Conservation (phyloP, 2,888 invertebrate genomes). For the Allolobophora icterica region DNA sequence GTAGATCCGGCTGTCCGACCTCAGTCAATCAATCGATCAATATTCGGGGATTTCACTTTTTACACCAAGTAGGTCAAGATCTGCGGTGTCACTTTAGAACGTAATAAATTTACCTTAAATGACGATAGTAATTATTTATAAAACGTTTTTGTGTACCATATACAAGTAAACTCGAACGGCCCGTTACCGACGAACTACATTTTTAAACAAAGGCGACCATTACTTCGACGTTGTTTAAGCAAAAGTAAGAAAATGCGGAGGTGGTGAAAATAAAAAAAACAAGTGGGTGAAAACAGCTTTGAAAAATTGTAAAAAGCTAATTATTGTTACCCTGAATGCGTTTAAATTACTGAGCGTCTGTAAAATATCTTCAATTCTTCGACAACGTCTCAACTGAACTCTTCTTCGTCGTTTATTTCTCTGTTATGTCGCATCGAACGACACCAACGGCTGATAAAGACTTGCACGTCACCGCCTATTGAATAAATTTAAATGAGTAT, state of each 20-base stretch:
- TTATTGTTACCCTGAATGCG: background rate
- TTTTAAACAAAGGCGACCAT: background rate
- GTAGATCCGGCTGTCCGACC: too few species aligned
- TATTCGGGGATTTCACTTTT: too few species aligned
- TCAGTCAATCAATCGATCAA: too few species aligned
- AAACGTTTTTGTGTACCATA: too few species aligned
- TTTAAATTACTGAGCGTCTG: background rate
- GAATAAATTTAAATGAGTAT: background rate
- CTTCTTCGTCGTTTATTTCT: slow-evolving; percentile 15
- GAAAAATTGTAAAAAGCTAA: background rate
- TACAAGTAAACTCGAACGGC: too few species aligned
- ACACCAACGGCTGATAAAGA: background rate
- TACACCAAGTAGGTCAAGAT: too few species aligned
- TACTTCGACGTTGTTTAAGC: background rate
- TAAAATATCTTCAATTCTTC: background rate
- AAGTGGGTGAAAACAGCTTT: background rate
- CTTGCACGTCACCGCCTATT: background rate
- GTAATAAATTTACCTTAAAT: too few species aligned
- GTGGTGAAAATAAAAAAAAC: background rate
- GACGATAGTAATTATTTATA: too few species aligned
- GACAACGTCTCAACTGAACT: background rate
- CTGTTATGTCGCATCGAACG: background rate
- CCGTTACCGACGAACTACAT: background rate
- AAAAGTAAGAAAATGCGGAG: background rate
- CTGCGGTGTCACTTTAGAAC: too few species aligned